Conservation (phyloP, 2,797 vertebrate species). For the Borostomias antarcticus region DNA sequence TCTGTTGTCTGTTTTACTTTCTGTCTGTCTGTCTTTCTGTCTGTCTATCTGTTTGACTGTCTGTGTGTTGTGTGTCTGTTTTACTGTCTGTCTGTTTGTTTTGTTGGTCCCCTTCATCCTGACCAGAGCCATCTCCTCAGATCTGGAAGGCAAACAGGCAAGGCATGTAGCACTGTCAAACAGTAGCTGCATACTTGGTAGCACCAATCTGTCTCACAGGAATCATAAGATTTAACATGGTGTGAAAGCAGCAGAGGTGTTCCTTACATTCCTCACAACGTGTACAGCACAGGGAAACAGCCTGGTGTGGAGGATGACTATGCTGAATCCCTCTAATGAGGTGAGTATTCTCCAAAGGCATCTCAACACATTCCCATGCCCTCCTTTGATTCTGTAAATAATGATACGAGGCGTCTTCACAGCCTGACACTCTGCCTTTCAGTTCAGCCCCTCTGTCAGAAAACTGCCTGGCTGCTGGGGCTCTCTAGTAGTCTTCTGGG, state of each 20-base stretch:
- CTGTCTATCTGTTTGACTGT: no score
- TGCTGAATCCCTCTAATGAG: conserved; percentile 52
- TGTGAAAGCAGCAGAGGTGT: conserved; percentile 26
- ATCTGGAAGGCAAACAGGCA: conserved; percentile 25
- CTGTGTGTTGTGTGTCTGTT: no score
- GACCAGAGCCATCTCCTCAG: conserved; percentile 35
- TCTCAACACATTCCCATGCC: conserved; percentile 45
- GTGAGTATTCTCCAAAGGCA: conserved; percentile 47
- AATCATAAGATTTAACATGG: conserved; percentile 25
- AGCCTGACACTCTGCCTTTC: conserved; percentile 48
- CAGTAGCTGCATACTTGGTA: not conserved
- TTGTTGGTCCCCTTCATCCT: conserved; percentile 23
- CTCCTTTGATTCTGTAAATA: conserved; percentile 65
- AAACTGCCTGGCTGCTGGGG: conserved; percentile 22
- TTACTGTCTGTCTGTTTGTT: no score
- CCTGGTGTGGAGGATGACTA: conserved; percentile 49
- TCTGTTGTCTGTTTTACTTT: no score
- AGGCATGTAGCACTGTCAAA: conserved; percentile 3
- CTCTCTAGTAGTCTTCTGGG: no score
- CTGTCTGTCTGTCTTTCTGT: no score
- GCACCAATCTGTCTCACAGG: conserved; percentile 17
- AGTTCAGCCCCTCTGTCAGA: conserved; percentile 24
- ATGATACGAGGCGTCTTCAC: conserved; percentile 43
- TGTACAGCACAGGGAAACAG: conserved; percentile 46
- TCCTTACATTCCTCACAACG: conserved; percentile 6